Conservation (phyloP, 2,113 vertebrate genomes). For the Verasper variegatus region DNA sequence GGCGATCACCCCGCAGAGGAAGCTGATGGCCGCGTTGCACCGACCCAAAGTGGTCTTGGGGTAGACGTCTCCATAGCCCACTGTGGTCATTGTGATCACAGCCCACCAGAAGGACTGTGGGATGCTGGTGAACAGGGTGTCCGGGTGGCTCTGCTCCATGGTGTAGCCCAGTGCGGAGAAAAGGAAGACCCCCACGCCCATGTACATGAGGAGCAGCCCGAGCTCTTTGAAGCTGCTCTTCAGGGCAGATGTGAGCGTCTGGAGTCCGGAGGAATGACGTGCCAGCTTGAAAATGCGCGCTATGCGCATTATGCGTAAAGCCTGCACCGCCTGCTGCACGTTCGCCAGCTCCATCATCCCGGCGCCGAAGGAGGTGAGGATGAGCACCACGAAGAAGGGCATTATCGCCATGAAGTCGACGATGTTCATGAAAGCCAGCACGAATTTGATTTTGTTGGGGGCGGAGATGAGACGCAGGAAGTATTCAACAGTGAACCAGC, state of each 20-base stretch:
- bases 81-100: conserved; percentile 99
- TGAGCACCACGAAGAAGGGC: conserved; percentile 94
- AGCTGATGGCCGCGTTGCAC: conserved; percentile 97
- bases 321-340: conserved; percentile 96
- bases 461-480: conserved; percentile 90
- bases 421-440: conserved; percentile 94
- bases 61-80: conserved; percentile 97
- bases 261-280: conserved; percentile 94
- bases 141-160: conserved; percentile 95
- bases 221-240: conserved; percentile 97
- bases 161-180: conserved; percentile 98
- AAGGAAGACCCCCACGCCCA: conserved; percentile 96
- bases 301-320: conserved; percentile 95
- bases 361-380: conserved; percentile 90
- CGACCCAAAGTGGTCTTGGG: conserved; percentile 97
- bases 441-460: conserved; percentile 91
- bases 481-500: conserved; percentile 97
- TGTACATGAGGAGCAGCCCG: conserved; percentile 95
- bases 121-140: conserved; percentile 98
- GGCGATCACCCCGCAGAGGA: conserved; percentile 96
- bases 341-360: conserved; percentile 93
- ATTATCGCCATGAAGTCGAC: conserved; percentile 95
- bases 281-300: conserved; percentile 97
- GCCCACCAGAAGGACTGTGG: conserved; percentile 99
- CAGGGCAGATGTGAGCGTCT: conserved; percentile 95